Evolutionary conservation across 2,113 vertebrate genomes (phyloP).

Genomic region (Trogon melanurus): DNA sequence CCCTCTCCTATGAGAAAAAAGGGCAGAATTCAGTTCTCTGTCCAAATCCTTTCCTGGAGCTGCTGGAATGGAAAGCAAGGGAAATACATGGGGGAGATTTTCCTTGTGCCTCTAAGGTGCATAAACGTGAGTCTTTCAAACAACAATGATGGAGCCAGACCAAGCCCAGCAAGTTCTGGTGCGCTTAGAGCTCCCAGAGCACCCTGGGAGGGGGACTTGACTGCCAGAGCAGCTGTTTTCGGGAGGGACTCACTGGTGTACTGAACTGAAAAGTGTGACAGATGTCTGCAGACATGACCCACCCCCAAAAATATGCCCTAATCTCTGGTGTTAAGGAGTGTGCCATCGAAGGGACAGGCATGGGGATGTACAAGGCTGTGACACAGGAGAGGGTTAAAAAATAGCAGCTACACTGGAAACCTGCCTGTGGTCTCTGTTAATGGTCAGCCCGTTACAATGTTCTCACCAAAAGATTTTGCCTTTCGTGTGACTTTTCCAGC

Average conservation of each 20-base stretch:
- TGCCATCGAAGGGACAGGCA: accelerated
- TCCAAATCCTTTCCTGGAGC: background rate
- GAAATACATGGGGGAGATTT: accelerated
- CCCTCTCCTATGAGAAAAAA: background rate
- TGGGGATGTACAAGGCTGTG: background rate
- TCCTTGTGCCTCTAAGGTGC: background rate
- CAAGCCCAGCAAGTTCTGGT: background rate
- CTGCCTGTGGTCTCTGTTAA: background rate
- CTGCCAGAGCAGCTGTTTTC: background rate
- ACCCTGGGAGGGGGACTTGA: background rate
- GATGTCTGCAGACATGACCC: background rate
- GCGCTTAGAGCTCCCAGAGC: background rate
- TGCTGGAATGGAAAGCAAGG: background rate
- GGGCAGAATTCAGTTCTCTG: background rate
- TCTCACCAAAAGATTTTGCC: background rate
- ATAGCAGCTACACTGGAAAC: background rate
- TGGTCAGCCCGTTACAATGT: background rate
- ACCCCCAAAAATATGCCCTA: accelerated
- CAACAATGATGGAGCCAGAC: background rate
- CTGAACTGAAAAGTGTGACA: background rate
- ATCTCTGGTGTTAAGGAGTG: background rate
- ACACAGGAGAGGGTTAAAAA: background rate
- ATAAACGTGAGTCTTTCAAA: background rate
- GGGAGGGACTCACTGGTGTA: background rate
- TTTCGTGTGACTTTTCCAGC: background rate